Percentiles rank a stretch among this genome's conserved stretches.
These are phyloP conservation scores for Petromus typicus DNA, from an alignment of 2,113 vertebrate species.

Conservation along the genomic window DNA sequence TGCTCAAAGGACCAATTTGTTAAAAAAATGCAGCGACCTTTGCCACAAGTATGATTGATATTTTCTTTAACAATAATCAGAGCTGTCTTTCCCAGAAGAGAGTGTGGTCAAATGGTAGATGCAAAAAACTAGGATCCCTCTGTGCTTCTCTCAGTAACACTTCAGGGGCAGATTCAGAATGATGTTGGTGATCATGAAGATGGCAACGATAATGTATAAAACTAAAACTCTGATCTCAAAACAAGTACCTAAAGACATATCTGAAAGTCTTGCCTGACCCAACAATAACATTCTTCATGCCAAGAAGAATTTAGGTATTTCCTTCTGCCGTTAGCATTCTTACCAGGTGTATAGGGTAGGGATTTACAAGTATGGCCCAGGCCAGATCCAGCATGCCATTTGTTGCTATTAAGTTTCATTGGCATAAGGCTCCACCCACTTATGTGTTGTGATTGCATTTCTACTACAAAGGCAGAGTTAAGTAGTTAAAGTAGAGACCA, in stretches of 20 bases:
- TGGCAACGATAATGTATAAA: background rate
- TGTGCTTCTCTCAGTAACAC: background rate
- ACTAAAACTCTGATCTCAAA: conserved; percentile 49
- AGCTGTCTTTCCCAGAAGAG: conserved; percentile 64
- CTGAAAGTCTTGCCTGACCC: background rate
- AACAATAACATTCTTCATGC: background rate
- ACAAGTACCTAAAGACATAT: background rate
- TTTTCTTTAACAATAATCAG: conserved; percentile 85
- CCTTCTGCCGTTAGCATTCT: background rate
- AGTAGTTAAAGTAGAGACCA: background rate
- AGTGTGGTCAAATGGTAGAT: conserved; percentile 57
- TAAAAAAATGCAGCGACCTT: conserved; percentile 85
- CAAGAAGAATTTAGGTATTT: background rate
- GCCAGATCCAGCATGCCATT: background rate
- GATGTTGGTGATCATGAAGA: background rate
- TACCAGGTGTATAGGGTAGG: background rate
- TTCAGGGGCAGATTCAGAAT: conserved; percentile 4
- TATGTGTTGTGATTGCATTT: background rate
- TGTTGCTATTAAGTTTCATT: conserved; percentile 55
- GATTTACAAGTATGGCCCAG: background rate
- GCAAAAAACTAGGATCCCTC: background rate
- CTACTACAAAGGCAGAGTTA: background rate
- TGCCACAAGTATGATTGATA: conserved; percentile 87
- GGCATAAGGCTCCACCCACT: background rate
- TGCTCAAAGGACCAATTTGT: conserved; percentile 87